phyloP scores from a whole-genome alignment of 2,113 vertebrate genomes.

The Kryptolebias marmoratus region DNA sequence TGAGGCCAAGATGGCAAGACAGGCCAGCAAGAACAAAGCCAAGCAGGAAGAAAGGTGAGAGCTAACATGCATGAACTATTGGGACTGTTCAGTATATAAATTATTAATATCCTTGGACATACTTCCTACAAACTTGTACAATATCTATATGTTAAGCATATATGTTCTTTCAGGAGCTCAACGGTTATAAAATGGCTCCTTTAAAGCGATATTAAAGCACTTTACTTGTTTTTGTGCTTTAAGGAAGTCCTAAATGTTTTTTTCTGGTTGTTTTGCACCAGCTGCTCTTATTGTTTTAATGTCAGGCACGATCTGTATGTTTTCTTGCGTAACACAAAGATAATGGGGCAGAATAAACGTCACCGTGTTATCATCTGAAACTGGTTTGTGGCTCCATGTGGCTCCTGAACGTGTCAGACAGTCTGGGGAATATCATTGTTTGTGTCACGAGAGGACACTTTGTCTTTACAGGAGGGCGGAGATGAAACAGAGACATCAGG shows the following conservation, averaged over 20 bases:
- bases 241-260: neutral
- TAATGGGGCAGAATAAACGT: conserved; percentile 7
- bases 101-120: neutral
- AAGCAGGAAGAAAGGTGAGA: conserved; percentile 91
- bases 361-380: conserved; percentile 40
- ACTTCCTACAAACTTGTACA: too few species aligned
- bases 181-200: neutral
- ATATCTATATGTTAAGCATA: neutral
- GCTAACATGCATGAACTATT: neutral
- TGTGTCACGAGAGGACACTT: conserved; percentile 31
- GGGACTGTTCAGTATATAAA: neutral
- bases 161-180: neutral
- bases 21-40: conserved; percentile 79
- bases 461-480: conserved; percentile 84
- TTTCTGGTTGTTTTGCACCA: neutral
- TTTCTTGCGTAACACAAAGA: neutral
- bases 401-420: conserved; percentile 1
- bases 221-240: too few species aligned
- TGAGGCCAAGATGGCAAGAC: conserved; percentile 81
- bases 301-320: conserved; percentile 15
- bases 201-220: too few species aligned
- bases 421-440: conserved; percentile 11
- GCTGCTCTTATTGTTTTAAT: conserved; percentile 8
- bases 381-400: conserved; percentile 37
- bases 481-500: conserved; percentile 92